Base-by-base conservation (phyloP, 2,113 vertebrate genomes). In the Aspiorhynchus laticeps region DNA sequence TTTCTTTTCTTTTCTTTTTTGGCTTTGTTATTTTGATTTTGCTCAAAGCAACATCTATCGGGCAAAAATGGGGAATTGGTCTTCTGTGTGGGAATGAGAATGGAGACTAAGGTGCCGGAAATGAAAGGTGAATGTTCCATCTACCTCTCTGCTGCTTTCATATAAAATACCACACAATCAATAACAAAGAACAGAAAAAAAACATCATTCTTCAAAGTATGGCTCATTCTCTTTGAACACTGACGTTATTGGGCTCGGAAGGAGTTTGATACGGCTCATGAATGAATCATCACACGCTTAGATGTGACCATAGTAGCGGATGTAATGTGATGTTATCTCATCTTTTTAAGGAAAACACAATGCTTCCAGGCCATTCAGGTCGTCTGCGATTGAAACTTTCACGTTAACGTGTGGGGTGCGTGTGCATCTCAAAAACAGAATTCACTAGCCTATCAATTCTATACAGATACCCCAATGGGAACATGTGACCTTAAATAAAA, bases 201-300 rank as follows among this genome's bases (percentile, higher is more conserved):
- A 83, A 74, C 46, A 71, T 36, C 75, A 41, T 59, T 77, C 89
- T 92, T 93, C 89, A 91, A 91, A 91, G 91, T 91, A 71, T 86
- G 61, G 83, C 84, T 87, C 84, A 90, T 94, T 92, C 91, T 85
- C 84, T 92, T 92, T 94, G 90, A 92, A 91, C 84, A 73, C 8
- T 67, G 90, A 86, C 79, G 26, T 83, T 86, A 87, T 88, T 91
- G 88, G 85, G 63, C 88, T 87, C 83, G 12, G 88, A 89, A 91
- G 73, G 83, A 91, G 75, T 88, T 89, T 90, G 89, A 89, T 78
- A 89, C 26, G 10, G 15, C 71, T 87, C 56, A 90, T 90, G 74
- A 88, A 90, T 87, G 59, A 88, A 87, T 90, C 80, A 89, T 90
- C 80, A 74, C 38, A 86, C 19, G 31, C 69, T 79, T 53, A 67